phyloP scores from a whole-genome alignment of 2,797 vertebrate species.

The Xiphophorus birchmanni region DNA sequence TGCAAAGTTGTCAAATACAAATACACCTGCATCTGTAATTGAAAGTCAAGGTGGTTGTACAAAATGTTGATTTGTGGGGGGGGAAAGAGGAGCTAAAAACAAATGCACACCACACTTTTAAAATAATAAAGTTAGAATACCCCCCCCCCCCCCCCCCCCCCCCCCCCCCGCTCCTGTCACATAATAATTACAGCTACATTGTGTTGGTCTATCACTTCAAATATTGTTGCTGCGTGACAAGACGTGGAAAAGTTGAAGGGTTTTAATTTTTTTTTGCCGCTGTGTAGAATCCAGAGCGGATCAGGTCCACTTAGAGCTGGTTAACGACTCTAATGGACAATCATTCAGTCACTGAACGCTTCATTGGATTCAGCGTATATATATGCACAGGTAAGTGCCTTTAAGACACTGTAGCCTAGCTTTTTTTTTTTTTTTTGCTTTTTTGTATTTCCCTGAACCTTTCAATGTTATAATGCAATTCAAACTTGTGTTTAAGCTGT shows the following conservation, averaged over 20 bases:
- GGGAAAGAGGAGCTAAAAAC: not conserved
- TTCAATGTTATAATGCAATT: not conserved
- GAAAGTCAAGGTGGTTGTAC: not conserved
- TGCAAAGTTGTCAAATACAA: not conserved
- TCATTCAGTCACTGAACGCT: slow-evolving; percentile 36
- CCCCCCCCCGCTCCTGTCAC: no score
- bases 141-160: accelerated
- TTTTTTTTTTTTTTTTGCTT: slow-evolving; percentile 2
- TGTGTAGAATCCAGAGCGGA: slow-evolving; percentile 51
- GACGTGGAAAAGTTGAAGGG: not conserved
- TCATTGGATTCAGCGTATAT: slow-evolving; percentile 44
- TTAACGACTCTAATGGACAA: slow-evolving; percentile 67
- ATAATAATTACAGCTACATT: not conserved
- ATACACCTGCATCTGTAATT: not conserved
- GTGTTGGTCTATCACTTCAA: not conserved
- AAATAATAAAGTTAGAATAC: not conserved
- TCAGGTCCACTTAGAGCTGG: slow-evolving; percentile 58
- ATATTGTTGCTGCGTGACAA: not conserved
- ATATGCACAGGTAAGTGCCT: slow-evolving; percentile 38
- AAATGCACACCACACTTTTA: not conserved
- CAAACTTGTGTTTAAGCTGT: slow-evolving; percentile 5
- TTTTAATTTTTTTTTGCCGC: slow-evolving; percentile 8
- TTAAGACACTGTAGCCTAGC: slow-evolving; percentile 12
- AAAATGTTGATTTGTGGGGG: not conserved
- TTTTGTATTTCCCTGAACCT: not conserved